phyloP scores from a whole-genome alignment of 2,888 invertebrate genomes.

The Blera fallax region DNA sequence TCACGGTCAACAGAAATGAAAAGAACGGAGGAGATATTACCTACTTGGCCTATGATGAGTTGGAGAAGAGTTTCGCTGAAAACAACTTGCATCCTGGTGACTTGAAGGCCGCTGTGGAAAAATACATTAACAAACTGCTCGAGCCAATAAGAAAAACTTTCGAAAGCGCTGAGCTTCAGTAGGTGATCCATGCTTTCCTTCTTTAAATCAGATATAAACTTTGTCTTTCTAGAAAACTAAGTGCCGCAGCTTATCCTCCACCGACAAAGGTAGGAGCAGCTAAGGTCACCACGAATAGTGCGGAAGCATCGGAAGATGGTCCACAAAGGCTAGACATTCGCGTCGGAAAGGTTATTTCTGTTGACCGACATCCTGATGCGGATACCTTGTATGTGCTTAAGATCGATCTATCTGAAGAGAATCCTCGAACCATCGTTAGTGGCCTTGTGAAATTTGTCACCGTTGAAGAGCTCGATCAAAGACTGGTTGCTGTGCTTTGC shows the following conservation, averaged over 20 bases:
- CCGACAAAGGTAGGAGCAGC: slow-evolving; percentile 85
- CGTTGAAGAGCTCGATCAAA: slow-evolving; percentile 93
- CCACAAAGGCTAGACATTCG: slow-evolving; percentile 93
- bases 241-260: slow-evolving; percentile 92
- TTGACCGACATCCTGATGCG: slow-evolving; percentile 94
- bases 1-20: slow-evolving; percentile 86
- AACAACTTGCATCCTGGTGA: slow-evolving; percentile 96
- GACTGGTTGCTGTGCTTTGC: slow-evolving; percentile 95
- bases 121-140: slow-evolving; percentile 91
- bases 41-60: slow-evolving; percentile 87
- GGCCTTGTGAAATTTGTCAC: slow-evolving; percentile 96
- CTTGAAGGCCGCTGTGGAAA: slow-evolving; percentile 92
- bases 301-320: slow-evolving; percentile 83
- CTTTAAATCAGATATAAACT: not conserved
- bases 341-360: slow-evolving; percentile 92
- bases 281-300: slow-evolving; percentile 74
- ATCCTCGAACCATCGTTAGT: slow-evolving; percentile 89
- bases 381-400: slow-evolving; percentile 95
- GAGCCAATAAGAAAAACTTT: slow-evolving; percentile 95
- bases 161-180: slow-evolving; percentile 89
- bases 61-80: slow-evolving; percentile 92
- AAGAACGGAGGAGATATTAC: slow-evolving; percentile 91
- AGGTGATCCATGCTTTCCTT: slow-evolving; percentile 68
- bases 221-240: slow-evolving; percentile 83
- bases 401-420: slow-evolving; percentile 92